Base-by-base conservation (phyloP, 1,140 invertebrate genomes). In the Leptinotarsa defecta region DNA sequence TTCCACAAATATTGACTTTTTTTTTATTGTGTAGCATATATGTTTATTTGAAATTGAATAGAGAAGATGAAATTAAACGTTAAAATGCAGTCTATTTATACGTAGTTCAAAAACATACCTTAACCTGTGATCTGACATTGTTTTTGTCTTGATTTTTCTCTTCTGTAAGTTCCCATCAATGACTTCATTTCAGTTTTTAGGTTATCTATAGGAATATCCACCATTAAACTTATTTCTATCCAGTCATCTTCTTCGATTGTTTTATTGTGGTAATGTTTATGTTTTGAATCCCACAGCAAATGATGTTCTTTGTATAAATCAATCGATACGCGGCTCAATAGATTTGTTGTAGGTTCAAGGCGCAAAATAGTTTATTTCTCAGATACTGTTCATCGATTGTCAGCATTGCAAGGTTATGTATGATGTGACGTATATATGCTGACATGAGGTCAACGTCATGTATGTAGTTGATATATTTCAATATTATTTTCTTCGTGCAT, bases 291-390 rank as follows among this genome's bases (percentile, higher is more conserved):
- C 71, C 71, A 73, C 24, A 73, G 61, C 6, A 24, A 73, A 62
- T 62, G 24, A 4, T 64, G 61, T 49, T 74, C 8, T 74, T 74
- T 68, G 2, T 67, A 68, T 74, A 74, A 74, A 48, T 74, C 73
- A 68, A 68, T 74, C 48, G 67, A 27, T 27, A 27, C 27, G 27
- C 27, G 27, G 4, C 27, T 5, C 27, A 6, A 27, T 27, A 27
- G 4, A 0, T 27, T 27, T 27, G 27, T 27, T 27, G 27, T 27
- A 27, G 27, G 27, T 6, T 27, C 4, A 27, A 27, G 27, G 5
- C 2, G 24, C 24, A 24, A 24, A 24, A 24, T 4, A 24, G 1
- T 27, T 5, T 27, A 6, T 27, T 27, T 27, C 5, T 27, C 5
- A 27, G 5, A 27, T 27, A 27, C 27, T 27, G 27, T 5, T 27